These are phyloP conservation scores for Pseudorectes ferrugineus DNA, from an alignment of 2,113 vertebrate species.

Conservation along the genomic window DNA sequence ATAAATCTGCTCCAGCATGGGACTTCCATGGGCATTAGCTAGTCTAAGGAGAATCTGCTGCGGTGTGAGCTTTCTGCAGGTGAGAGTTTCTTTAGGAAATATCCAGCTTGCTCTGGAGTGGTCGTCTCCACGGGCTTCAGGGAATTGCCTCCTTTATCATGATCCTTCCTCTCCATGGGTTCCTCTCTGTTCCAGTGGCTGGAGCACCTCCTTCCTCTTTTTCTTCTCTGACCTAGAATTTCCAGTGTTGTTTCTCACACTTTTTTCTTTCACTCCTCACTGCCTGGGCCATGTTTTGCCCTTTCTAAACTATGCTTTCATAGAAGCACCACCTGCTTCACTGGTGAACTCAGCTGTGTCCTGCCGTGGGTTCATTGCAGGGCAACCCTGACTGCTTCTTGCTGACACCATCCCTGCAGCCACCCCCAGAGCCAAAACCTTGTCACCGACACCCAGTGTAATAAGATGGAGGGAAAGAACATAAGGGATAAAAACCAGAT, in stretches of 20 bases:
- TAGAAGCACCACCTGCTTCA: background rate
- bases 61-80: rapidly evolving
- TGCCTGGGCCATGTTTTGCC: background rate
- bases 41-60: background rate
- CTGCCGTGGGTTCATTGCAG: background rate
- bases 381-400: background rate
- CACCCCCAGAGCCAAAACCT: background rate
- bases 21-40: background rate
- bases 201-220: background rate
- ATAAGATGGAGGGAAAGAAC: background rate
- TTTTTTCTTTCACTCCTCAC: background rate
- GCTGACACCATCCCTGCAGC: background rate
- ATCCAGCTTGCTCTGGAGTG: rapidly evolving
- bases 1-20: background rate
- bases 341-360: background rate
- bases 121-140: rapidly evolving
- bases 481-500: background rate
- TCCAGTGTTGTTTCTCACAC: background rate
- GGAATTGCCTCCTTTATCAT: background rate
- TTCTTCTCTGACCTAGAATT: background rate
- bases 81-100: background rate
- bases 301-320: background rate
- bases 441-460: background rate
- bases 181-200: background rate
- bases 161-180: background rate